Evolutionary conservation across 2,888 invertebrate genomes (phyloP).

Genomic region (Heliconius sara): DNA sequence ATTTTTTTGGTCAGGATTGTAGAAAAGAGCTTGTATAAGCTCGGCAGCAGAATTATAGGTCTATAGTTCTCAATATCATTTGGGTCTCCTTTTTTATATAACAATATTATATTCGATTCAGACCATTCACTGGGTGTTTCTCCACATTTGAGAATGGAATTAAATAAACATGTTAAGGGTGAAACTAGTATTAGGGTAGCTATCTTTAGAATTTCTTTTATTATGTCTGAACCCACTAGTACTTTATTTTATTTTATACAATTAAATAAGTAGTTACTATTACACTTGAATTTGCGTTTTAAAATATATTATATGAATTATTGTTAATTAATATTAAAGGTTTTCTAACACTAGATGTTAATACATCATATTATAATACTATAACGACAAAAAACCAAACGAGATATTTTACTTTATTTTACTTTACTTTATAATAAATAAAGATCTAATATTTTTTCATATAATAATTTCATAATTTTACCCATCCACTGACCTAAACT

Average conservation of each 20-base stretch:
- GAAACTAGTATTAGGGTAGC: too few relatives aligned
- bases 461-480: not conserved
- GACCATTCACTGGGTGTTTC: too few relatives aligned
- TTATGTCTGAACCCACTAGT: not conserved
- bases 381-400: not conserved
- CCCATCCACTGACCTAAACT: slow-evolving; percentile 2
- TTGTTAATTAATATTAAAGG: not conserved
- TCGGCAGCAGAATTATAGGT: too few relatives aligned
- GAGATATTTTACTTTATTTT: not conserved
- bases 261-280: not conserved
- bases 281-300: not conserved
- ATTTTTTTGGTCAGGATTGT: too few relatives aligned
- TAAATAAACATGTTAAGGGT: too few relatives aligned
- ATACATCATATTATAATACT: not conserved
- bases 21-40: too few relatives aligned
- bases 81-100: too few relatives aligned
- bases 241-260: not conserved
- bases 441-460: not conserved
- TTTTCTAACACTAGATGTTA: not conserved
- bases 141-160: too few relatives aligned
- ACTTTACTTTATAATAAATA: not conserved
- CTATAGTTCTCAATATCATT: too few relatives aligned
- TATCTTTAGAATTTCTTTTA: too few relatives aligned
- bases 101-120: too few relatives aligned
- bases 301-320: not conserved